These are phyloP conservation scores for Xanthorhoe designata DNA, from an alignment of 2,888 invertebrate genomes.

Conservation along the genomic window DNA sequence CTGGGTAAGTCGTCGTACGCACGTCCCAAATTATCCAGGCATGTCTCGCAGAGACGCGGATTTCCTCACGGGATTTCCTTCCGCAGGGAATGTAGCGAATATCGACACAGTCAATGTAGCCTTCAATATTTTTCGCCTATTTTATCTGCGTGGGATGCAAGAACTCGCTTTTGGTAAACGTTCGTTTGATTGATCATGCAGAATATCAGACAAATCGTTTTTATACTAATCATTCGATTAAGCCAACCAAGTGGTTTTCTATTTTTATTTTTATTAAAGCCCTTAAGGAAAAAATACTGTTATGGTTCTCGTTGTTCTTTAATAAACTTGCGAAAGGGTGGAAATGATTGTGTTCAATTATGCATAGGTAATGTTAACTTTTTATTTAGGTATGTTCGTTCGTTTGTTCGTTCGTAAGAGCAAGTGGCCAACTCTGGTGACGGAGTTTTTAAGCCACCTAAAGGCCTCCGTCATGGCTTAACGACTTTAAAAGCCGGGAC, in stretches of 20 bases:
- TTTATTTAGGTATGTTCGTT: too few relatives aligned
- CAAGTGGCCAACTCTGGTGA: too few relatives aligned
- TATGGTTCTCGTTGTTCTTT: too few relatives aligned
- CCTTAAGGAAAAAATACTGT: too few relatives aligned
- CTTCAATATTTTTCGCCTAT: slow-evolving; percentile 20
- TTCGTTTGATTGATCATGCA: slow-evolving; percentile 7
- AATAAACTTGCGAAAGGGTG: too few relatives aligned
- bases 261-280: background rate
- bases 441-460: too few relatives aligned
- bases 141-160: slow-evolving; percentile 11
- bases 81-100: slow-evolving; percentile 28
- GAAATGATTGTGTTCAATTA: too few relatives aligned
- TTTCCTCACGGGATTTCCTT: slow-evolving; percentile 36
- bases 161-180: background rate
- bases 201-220: background rate
- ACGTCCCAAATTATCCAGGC: slow-evolving; percentile 40
- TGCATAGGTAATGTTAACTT: too few relatives aligned
- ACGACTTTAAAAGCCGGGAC: too few relatives aligned
- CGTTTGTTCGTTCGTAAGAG: too few relatives aligned
- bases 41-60: slow-evolving; percentile 31
- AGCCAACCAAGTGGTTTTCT: background rate
- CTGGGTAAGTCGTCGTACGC: slow-evolving; percentile 38
- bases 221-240: background rate
- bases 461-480: too few relatives aligned
- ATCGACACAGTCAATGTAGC: slow-evolving; percentile 13